Percentiles rank a stretch among this genome's conserved stretches.
These are phyloP conservation scores for Drepana falcataria DNA, from an alignment of 2,888 invertebrate species.

Conservation along the genomic window DNA sequence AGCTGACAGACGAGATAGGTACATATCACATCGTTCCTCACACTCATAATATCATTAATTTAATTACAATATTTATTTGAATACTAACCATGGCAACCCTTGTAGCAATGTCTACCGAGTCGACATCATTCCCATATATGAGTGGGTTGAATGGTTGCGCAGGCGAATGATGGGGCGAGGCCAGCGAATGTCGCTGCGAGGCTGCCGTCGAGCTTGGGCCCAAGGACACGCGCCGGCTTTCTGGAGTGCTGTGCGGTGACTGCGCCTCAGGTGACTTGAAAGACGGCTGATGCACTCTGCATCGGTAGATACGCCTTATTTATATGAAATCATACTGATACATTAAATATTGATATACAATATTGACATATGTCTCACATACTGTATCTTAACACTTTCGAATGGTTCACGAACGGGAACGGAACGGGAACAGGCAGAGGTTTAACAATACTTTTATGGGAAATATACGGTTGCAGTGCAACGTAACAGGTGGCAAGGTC, in stretches of 20 bases:
- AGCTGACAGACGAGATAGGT: too few species aligned
- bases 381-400: too few species aligned
- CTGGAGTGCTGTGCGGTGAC: conserved; percentile 60
- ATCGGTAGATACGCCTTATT: background rate
- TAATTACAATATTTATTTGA: background rate
- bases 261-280: conserved; percentile 48
- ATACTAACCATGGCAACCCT: conserved; percentile 82
- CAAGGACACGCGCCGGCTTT: conserved; percentile 63
- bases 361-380: too few species aligned
- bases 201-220: conserved; percentile 22
- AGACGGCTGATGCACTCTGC: conserved; percentile 54
- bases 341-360: too few species aligned
- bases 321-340: too few species aligned
- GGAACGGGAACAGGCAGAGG: too few species aligned
- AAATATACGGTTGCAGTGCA: too few species aligned
- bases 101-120: conserved; percentile 98
- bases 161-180: conserved; percentile 49
- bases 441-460: too few species aligned
- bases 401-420: too few species aligned
- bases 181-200: conserved; percentile 64
- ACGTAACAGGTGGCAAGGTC: too few species aligned
- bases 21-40: too few species aligned
- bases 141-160: conserved; percentile 88
- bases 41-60: too few species aligned
- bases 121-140: conserved; percentile 95